Evolutionary conservation across 1,140 invertebrate genomes (phyloP), one percentile per base, ranked within the genome.

Genomic region (Drosophila sulfurigaster): DNA sequence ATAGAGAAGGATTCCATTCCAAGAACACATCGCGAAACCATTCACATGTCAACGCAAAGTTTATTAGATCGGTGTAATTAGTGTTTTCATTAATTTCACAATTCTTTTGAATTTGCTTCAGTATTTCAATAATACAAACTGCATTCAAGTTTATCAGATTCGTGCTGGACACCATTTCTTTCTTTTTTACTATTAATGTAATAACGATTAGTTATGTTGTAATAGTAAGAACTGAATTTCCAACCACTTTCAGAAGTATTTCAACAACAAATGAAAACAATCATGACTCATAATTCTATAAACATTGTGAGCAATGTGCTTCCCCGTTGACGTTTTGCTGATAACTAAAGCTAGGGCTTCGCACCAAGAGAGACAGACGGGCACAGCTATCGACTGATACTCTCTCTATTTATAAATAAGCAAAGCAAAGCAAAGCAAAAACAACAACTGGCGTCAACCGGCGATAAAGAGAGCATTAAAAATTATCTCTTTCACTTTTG

Each of bases 61-160:
- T 43, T 5, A 64, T 38, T 10, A 63, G 48, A 49, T 63, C 60
- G 1, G 10, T 5, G 16, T 63, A 63, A n/a, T 4, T 41, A 10
- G 5, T 7, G 25, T 13, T 63, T 25, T 30, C n/a, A 3, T 35
- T 28, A 13, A 25, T 28, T 64, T 64, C 48, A 52, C 49, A 54
- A 43, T 64, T 52, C 1, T 3, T 64, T 43, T 25, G 28, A 41
- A 63, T 52, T 0, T 63, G 11, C 2, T 48, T 25, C 0, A 49
- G 1, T 48, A 49, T 48, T n/a, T 62, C 10, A 38, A 51, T 2
- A 25, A 52, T 32, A 51, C 48, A 52, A 25, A 41, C 6, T 5
- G 7, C 3, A 41, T 63, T 41, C 3, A 63, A 6, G 8, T 15
- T 10, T 15, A 2, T 3, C 13, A 20, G 5, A n/a, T 11, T 49